Conservation (phyloP, 2,797 vertebrate species). For the Podarcis lilfordi region DNA sequence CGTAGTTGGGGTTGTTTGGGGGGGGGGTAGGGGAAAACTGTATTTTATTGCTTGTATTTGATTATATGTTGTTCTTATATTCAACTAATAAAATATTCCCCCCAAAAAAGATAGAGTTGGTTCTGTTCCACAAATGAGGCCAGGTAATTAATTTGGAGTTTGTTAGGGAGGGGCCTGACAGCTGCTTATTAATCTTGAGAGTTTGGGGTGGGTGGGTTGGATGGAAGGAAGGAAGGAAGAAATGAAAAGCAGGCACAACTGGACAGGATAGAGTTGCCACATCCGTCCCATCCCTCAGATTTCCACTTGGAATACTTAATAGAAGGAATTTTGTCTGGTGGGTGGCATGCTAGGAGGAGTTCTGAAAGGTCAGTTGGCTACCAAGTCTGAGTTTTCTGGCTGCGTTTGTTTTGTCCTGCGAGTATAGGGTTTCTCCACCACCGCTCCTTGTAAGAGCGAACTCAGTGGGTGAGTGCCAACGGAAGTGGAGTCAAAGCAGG, state of each 20-base stretch:
- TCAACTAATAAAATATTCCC: no score
- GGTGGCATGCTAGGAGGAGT: neutral
- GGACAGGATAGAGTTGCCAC: neutral
- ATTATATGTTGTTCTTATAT: no score
- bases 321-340: neutral
- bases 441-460: neutral
- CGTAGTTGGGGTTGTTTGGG: no score
- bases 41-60: no score
- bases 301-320: neutral
- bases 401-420: neutral
- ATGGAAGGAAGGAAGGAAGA: no score
- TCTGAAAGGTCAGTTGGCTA: neutral
- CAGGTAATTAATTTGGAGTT: neutral
- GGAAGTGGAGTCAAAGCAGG: neutral
- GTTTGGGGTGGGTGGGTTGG: neutral
- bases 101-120: no score
- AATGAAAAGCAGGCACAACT: neutral
- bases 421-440: neutral
- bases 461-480: neutral
- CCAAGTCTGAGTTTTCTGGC: neutral
- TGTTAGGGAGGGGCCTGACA: neutral
- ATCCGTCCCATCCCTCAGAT: neutral
- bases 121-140: neutral
- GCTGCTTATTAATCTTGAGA: neutral
- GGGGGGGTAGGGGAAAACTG: no score